These are phyloP conservation scores for Tyria jacobaeae DNA, from an alignment of 2,888 invertebrate species.

Conservation along the genomic window DNA sequence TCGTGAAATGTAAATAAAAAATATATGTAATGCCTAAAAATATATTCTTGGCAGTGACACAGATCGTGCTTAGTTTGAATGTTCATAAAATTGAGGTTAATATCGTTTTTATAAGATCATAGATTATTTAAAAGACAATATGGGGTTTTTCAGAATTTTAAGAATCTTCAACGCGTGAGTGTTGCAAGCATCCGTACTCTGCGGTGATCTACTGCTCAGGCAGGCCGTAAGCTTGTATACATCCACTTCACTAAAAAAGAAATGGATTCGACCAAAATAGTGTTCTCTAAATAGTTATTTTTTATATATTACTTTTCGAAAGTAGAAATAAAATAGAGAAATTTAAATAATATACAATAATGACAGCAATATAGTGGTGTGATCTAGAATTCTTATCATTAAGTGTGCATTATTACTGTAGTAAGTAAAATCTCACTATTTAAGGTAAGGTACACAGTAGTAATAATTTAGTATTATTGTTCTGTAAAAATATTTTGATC, in stretches of 20 bases:
- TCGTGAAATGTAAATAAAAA: background rate
- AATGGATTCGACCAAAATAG: background rate
- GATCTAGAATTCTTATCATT: conserved; percentile 26
- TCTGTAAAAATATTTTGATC: conserved; percentile 38
- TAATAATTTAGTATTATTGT: conserved; percentile 57
- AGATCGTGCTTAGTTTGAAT: background rate
- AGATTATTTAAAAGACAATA: background rate
- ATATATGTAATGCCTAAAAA: too few species aligned
- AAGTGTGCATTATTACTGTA: conserved; percentile 31
- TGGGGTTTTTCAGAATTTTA: background rate
- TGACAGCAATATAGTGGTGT: conserved; percentile 39
- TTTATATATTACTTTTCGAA: background rate
- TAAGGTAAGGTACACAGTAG: conserved; percentile 62
- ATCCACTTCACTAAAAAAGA: background rate
- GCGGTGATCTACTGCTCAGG: background rate
- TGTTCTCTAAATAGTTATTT: background rate
- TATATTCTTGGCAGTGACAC: background rate
- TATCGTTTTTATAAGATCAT: background rate
- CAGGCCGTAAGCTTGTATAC: background rate
- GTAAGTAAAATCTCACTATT: conserved; percentile 53
- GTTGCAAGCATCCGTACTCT: background rate
- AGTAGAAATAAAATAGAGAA: too few species aligned
- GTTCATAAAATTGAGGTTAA: background rate
- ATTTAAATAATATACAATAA: conserved; percentile 8
- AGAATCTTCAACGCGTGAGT: background rate